Percentiles rank a stretch among this genome's conserved stretches.
phyloP scores from a whole-genome alignment of 2,113 vertebrate species.

The Natator depressus region DNA sequence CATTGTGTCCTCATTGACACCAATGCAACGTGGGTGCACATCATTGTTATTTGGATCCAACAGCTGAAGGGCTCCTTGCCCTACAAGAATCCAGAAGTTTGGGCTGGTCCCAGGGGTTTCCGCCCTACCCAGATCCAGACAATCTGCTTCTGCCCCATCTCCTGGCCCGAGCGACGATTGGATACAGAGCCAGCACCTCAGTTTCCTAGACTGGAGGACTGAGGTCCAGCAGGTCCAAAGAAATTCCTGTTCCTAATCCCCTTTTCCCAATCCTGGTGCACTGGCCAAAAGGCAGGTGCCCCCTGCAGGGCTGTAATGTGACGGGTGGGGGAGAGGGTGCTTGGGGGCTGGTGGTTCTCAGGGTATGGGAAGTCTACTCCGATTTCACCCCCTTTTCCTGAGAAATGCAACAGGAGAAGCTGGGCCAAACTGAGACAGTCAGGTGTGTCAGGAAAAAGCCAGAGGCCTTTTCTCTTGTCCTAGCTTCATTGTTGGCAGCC shows the following conservation, averaged over 20 bases:
- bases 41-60: neutral
- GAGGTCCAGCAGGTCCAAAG: neutral
- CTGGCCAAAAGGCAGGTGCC: neutral
- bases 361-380: neutral
- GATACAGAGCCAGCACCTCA: neutral
- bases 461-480: too few relatives aligned
- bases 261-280: neutral
- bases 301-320: neutral
- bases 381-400: neutral
- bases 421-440: neutral
- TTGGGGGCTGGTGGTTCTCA: neutral
- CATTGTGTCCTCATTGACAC: neutral
- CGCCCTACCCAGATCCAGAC: too few relatives aligned
- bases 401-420: neutral
- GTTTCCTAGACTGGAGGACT: neutral
- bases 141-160: too few relatives aligned
- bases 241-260: neutral
- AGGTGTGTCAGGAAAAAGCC: neutral
- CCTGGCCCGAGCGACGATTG: too few relatives aligned
- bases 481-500: fast-evolving
- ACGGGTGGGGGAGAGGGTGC: neutral
- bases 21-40: neutral
- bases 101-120: too few relatives aligned
- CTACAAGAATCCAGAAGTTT: too few relatives aligned
- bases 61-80: too few relatives aligned